Base-by-base conservation (phyloP, 2,888 invertebrate genomes). In the Atethmia centrago region DNA sequence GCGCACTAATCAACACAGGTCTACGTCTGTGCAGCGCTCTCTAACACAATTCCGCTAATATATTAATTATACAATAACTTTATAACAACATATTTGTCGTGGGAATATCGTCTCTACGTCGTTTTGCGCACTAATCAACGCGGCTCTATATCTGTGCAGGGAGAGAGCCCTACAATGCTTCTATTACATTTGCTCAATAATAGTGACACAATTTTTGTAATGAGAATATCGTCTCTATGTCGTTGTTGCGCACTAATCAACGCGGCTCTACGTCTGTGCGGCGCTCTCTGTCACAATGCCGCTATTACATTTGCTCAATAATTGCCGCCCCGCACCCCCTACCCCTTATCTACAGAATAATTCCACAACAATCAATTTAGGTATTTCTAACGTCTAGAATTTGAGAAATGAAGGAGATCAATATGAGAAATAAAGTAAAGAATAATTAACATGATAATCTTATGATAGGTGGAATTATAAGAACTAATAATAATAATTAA, bases 221-320 rank as follows among this genome's bases (percentile, higher is more conserved):
- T 31, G 1, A 8, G 3, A 74, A 82, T 36, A 40, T 69, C 90
- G 77, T 82, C 93, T 94, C 94, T 77, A 91, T 62, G 0, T n/a
- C 80, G 63, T 65, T 75, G 21, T 59, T 91, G 93, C 89, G 88
- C 93, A 93, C 93, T 95, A 96, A 96, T 96, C 95, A 96, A 92
- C 94, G 91, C 94, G 82, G 89, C 88, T 90, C 89, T 87, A 90
- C 93, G 94, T 93, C 94, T 93, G 94, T 82, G 68, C 80, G 89
- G 65, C 81, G 89, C 91, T 90, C 91, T 94, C 93, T 93, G 93
- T 94, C 94, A 95, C 95, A 96, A 95, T 95, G 94, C 93, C 90
- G 94, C 95, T 95, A 96, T 95, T 95, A 95, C 95, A 95, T 96
- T 96, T 96, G 95, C 95, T 92, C 93, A 93, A 95, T 96, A 95